Evolutionary conservation across 53 echinoderm and acorn worm species (phyloP).

Genomic region (Stichopus horrens): DNA sequence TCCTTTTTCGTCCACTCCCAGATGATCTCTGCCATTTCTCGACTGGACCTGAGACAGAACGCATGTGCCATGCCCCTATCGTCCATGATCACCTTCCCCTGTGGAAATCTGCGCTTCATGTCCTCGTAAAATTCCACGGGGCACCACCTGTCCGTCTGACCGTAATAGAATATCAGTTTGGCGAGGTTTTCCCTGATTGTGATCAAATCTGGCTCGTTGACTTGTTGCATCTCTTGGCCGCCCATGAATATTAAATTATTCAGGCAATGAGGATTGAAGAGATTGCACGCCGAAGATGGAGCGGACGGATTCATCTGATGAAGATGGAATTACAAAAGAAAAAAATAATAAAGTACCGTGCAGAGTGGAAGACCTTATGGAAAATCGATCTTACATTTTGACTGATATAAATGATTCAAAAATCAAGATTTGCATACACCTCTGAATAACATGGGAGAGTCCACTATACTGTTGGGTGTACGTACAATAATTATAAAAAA

Average conservation of each 20-base stretch:
- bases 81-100: constrained; percentile 80
- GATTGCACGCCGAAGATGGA: constrained; percentile 49
- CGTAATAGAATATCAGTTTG: constrained; percentile 87
- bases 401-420: too few species aligned
- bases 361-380: background rate
- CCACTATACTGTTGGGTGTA: too few species aligned
- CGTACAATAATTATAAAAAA: too few species aligned
- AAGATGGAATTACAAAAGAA: background rate
- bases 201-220: constrained; percentile 61
- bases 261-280: constrained; percentile 70
- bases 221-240: constrained; percentile 83
- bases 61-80: constrained; percentile 79
- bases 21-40: constrained; percentile 79
- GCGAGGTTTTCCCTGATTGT: constrained; percentile 63
- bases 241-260: constrained; percentile 79
- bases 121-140: constrained; percentile 75
- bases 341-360: background rate
- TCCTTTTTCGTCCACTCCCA: constrained; percentile 80
- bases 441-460: background rate
- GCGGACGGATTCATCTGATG: constrained; percentile 31
- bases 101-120: constrained; percentile 71
- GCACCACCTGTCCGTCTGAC: constrained; percentile 82
- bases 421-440: background rate
- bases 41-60: constrained; percentile 82
- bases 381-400: too few species aligned